Conservation (phyloP, 2,888 invertebrate species). For the Limnephilus rhombicus region DNA sequence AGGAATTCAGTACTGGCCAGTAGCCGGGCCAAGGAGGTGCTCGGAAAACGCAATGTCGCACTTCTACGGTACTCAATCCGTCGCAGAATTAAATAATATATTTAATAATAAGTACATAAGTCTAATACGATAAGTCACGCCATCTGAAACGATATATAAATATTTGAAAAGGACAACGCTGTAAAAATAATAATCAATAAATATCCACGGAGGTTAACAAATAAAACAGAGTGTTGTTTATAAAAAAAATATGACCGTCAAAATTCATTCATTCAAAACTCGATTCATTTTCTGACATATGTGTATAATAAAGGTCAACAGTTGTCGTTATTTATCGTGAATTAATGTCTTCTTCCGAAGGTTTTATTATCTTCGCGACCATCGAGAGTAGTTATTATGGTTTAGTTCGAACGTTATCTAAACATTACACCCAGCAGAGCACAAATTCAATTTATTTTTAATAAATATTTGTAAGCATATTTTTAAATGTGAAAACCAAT, state of each 20-base stretch:
- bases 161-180: background rate
- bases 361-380: background rate
- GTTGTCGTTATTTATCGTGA: background rate
- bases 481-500: no score
- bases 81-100: background rate
- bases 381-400: background rate
- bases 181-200: background rate
- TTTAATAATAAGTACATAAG: no score
- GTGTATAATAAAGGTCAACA: no score
- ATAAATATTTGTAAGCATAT: no score
- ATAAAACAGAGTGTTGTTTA: background rate
- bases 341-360: background rate
- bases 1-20: slow-evolving; percentile 27
- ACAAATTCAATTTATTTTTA: background rate
- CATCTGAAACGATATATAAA: background rate
- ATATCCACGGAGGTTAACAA: background rate
- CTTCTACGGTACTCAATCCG: background rate
- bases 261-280: no score
- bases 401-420: background rate
- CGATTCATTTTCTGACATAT: no score
- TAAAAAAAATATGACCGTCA: background rate
- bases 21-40: background rate
- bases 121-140: background rate
- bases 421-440: background rate
- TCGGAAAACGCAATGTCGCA: background rate